phyloP scores from a whole-genome alignment of 2,888 invertebrate species.

The Clunio marinus region DNA sequence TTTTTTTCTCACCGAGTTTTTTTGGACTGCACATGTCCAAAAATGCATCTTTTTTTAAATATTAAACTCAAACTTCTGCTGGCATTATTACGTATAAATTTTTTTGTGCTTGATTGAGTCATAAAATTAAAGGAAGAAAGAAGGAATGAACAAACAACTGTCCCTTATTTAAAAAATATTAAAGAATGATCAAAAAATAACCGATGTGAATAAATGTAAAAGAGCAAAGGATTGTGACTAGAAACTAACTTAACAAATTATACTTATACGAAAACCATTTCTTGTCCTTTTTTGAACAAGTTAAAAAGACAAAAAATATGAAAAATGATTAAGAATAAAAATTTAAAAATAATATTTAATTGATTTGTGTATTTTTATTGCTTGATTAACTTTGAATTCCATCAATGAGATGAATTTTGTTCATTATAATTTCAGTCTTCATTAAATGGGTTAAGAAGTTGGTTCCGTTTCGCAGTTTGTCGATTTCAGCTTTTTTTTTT shows the following conservation, averaged over 20 bases:
- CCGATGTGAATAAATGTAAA: constrained; percentile 13
- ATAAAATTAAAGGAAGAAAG: not conserved
- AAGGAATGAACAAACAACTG: constrained; percentile 5
- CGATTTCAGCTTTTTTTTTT: not conserved
- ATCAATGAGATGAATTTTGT: no score
- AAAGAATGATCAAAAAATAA: no score
- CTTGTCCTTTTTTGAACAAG: not conserved
- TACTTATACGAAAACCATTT: not conserved
- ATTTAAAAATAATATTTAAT: no score
- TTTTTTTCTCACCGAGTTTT: no score
- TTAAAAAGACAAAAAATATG: not conserved
- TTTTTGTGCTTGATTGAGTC: constrained; percentile 20
- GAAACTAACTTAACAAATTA: constrained; percentile 24
- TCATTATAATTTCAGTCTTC: not conserved
- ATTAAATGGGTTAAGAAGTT: constrained; percentile 11
- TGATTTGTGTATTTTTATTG: no score
- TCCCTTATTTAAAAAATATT: not conserved
- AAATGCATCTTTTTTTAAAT: not conserved
- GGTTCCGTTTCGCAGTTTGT: constrained; percentile 15
- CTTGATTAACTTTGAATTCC: no score
- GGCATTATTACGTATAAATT: constrained; percentile 2
- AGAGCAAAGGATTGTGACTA: constrained; percentile 12
- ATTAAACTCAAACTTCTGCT: constrained; percentile 13
- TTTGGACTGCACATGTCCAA: not conserved
- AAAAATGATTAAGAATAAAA: no score